phyloP scores from a whole-genome alignment of 2,113 vertebrate species.

The Herpailurus yagouaroundi region DNA sequence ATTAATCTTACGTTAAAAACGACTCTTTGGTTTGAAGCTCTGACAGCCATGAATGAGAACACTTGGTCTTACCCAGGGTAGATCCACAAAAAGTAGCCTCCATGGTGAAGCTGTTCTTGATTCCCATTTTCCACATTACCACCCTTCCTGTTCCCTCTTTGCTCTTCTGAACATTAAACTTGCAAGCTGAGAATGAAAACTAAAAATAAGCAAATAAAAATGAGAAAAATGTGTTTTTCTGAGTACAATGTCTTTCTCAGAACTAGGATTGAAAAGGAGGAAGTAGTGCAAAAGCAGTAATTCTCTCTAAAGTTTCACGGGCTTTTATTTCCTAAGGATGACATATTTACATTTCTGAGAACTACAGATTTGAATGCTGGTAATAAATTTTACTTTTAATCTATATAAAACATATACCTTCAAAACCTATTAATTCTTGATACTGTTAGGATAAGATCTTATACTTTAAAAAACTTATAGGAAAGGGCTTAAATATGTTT shows the following conservation, averaged over 20 bases:
- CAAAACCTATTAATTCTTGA: not conserved
- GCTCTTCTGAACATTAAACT: conserved; percentile 85
- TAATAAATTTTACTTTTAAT: conserved; percentile 33
- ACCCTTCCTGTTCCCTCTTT: conserved; percentile 87
- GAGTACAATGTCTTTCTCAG: not conserved
- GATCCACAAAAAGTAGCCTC: conserved; percentile 88
- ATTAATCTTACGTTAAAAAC: not conserved
- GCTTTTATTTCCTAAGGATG: conserved; percentile 32
- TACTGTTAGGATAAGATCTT: not conserved
- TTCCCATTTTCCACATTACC: conserved; percentile 88
- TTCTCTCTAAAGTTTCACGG: not conserved
- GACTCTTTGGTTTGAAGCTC: not conserved
- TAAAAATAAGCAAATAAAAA: conserved; percentile 66
- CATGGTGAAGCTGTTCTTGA: conserved; percentile 89
- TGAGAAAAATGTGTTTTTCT: not conserved
- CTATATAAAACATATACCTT: not conserved
- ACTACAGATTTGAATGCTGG: not conserved
- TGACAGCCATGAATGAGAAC: not conserved
- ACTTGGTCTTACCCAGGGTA: conserved; percentile 83
- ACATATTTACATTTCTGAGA: conserved; percentile 28
- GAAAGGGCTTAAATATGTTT: not conserved
- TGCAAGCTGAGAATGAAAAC: conserved; percentile 88
- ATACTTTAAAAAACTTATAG: not conserved
- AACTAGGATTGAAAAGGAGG: conserved; percentile 11
- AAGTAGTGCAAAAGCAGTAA: not conserved